These are phyloP conservation scores for Cichlasoma orientale DNA, from an alignment of 2,797 vertebrate genomes.

Conservation along the genomic window DNA sequence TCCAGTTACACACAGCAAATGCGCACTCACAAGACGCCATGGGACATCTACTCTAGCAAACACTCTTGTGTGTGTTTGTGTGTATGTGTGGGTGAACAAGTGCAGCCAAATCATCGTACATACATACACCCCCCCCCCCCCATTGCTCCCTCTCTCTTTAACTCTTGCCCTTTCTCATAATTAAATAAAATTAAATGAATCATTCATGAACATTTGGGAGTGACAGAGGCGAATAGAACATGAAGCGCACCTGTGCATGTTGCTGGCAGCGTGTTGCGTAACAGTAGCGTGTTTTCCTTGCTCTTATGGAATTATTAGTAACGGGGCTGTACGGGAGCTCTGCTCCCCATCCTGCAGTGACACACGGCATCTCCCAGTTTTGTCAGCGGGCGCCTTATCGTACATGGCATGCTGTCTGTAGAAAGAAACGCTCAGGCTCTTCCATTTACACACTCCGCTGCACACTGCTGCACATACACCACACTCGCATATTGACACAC, in stretches of 20 bases:
- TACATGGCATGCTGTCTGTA: conserved; percentile 56
- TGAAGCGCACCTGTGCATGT: conserved; percentile 69
- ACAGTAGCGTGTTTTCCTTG: conserved; percentile 31
- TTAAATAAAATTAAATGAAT: conserved; percentile 68
- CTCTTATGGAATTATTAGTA: conserved; percentile 49
- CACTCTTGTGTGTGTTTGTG: conserved; percentile 7
- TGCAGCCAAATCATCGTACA: conserved; percentile 37
- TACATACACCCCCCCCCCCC: conserved; percentile 9
- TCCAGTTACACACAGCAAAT: conserved; percentile 31
- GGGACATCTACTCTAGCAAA: conserved; percentile 36
- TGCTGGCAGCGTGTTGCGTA: conserved; percentile 41
- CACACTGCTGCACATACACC: conserved; percentile 29
- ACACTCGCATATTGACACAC: conserved; percentile 22
- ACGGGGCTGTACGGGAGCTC: conserved; percentile 13
- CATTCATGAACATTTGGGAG: conserved; percentile 66
- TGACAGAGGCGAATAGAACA: conserved; percentile 58
- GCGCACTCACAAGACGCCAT: conserved; percentile 37
- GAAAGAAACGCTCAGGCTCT: conserved; percentile 33
- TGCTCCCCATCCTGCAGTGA: conserved; percentile 1
- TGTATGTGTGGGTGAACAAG: conserved; percentile 19
- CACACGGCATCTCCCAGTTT: conserved; percentile 24
- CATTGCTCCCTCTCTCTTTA: background rate
- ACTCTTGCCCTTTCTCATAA: conserved; percentile 37
- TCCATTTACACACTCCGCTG: conserved; percentile 43
- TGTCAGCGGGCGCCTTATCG: conserved; percentile 54